phyloP scores from a whole-genome alignment of 2,797 vertebrate genomes.

The Leucoraja ocellata region DNA sequence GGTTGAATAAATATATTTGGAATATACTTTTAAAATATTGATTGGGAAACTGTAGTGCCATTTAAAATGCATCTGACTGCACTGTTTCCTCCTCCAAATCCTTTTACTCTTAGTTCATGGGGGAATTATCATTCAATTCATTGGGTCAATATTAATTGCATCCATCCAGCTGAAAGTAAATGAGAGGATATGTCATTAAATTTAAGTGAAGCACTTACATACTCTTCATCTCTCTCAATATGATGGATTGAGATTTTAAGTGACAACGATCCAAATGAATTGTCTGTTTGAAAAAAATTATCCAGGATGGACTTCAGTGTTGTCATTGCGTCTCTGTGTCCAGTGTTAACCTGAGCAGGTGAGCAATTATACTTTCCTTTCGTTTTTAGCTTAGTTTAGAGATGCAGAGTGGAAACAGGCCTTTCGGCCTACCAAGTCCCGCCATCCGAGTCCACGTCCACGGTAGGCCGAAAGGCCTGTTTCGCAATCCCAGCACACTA shows the following conservation, averaged over 20 bases:
- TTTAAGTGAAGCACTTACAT: not conserved
- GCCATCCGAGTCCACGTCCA: no score
- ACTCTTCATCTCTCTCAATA: not conserved
- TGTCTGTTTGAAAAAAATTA: not conserved
- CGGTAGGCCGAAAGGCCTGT: no score
- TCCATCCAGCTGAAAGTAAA: not conserved
- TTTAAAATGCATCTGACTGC: not conserved
- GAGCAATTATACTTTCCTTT: no score
- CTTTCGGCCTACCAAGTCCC: no score
- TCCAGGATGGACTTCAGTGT: not conserved
- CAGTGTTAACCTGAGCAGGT: not conserved
- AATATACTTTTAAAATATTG: no score
- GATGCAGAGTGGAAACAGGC: no score
- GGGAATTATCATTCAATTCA: not conserved
- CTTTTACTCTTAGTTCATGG: not conserved
- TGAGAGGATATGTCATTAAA: not conserved
- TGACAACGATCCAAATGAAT: not conserved
- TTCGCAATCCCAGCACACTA: no score
- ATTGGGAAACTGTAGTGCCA: no score
- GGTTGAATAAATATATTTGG: no score
- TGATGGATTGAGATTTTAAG: not conserved
- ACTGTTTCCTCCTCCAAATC: not conserved
- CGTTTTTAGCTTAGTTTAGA: no score
- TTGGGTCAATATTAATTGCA: not conserved
- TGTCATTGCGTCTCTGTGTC: not conserved